Percentiles rank a stretch among this genome's conserved stretches.
Conservation (phyloP, 2,888 invertebrate species). For the Patella depressa region DNA sequence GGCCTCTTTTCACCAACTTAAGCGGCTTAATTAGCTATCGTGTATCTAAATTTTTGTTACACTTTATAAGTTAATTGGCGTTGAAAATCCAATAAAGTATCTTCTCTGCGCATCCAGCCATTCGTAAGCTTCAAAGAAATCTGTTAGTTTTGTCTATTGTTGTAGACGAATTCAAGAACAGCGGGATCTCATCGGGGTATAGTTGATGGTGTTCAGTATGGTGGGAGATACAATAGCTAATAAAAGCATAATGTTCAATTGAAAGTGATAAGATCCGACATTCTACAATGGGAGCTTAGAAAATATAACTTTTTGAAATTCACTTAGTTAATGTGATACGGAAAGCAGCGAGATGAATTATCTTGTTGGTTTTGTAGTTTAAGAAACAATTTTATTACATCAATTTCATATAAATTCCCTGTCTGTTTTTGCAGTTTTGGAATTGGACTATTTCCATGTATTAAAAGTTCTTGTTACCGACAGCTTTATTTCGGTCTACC, state of each 20-base stretch:
- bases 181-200: neutral
- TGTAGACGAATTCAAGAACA: neutral
- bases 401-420: too few relatives aligned
- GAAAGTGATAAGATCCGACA: neutral
- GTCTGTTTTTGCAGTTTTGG: too few relatives aligned
- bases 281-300: neutral
- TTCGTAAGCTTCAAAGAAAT: neutral
- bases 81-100: neutral
- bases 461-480: too few relatives aligned
- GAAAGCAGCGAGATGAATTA: too few relatives aligned
- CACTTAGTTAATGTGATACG: too few relatives aligned
- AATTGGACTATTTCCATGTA: too few relatives aligned
- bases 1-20: neutral
- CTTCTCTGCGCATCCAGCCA: neutral
- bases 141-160: slow-evolving; percentile 5
- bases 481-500: too few relatives aligned
- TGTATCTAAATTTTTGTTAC: slow-evolving; percentile 7
- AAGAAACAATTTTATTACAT: too few relatives aligned
- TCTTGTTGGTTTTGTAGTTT: too few relatives aligned
- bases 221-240: neutral
- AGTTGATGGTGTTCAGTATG: neutral
- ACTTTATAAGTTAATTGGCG: slow-evolving; percentile 4
- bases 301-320: neutral
- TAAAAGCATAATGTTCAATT: neutral
- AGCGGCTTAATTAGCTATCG: slow-evolving; percentile 4